Base-by-base conservation (phyloP, 2,797 vertebrate species). In the Amniataba percoides region DNA sequence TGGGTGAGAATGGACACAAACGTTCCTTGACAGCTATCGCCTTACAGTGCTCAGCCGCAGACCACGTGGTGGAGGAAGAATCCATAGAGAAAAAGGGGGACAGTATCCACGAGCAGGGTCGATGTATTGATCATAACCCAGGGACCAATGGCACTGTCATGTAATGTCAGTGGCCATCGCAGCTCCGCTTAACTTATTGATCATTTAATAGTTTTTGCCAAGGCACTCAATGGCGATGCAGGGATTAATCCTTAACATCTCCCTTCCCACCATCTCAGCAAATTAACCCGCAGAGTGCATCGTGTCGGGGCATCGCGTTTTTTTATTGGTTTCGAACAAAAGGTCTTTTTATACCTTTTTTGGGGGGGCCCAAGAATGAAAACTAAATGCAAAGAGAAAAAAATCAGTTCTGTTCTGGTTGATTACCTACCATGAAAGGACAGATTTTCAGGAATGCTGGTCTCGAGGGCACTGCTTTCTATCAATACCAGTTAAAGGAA, bases 141-240 rank as follows among this genome's bases (percentile, higher is more conserved):
- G 77, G 74, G 82, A 73, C 81, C 78, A 78, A 46, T 60, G 82
- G 64, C 59, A 36, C 65, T 84, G 83, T 86, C 82, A 79, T 81
- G 34, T 36, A 36, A 7, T 36, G 67, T 89, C 83, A 88, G 71
- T 67, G 71, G 72, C 45, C 72, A 80, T 87, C 74, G 73, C 36
- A 77, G 71, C 81, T 74, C 62, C 40, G 75, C 82, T 88, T 92
- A 86, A 81, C 84, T 83, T 91, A 93, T 94, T 77, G 90, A 94
- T 88, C 57, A 65, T 78, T 85, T 85, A 91, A 89, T 91, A 87
- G 78, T 80, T 93, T 90, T 89, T 87, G 85, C 90, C 78, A 83
- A 82, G 46, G 52, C 80, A 84, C 78, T 92, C 89, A 83, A 81
- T 93, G 62, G 51, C 65, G 62, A 83, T 78, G 74, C 69, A 80